These are phyloP conservation scores for Diabrotica virgifera DNA, from an alignment of 1,140 invertebrate species.

Conservation along the genomic window DNA sequence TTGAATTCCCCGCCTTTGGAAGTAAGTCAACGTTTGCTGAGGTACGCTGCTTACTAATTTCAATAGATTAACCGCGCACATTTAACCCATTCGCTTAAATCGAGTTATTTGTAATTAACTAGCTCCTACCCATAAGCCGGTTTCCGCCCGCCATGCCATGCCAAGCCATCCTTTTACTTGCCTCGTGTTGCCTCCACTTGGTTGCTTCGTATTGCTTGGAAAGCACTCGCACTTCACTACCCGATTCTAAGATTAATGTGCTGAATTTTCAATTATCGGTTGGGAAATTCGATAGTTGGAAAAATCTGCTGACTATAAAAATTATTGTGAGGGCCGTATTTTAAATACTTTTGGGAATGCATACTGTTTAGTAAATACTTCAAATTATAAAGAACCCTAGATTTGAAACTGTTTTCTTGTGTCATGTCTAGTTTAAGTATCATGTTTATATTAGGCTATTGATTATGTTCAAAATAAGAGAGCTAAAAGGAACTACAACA, in stretches of 20 bases:
- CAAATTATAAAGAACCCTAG: too few species aligned
- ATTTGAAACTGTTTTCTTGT: too few species aligned
- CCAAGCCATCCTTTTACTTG: neutral
- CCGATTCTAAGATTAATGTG: conserved; percentile 37
- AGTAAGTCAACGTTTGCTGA: conserved; percentile 47
- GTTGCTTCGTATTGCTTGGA: neutral
- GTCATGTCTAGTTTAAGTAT: too few species aligned
- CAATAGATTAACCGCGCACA: conserved; percentile 50
- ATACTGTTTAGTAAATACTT: too few species aligned
- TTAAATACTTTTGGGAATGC: too few species aligned
- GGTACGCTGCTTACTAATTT: conserved; percentile 49
- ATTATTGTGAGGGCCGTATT: too few species aligned
- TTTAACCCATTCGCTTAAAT: conserved; percentile 49
- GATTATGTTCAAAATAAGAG: too few species aligned
- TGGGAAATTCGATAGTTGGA: neutral
- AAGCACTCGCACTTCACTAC: neutral
- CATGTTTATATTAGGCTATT: too few species aligned
- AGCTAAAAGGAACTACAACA: too few species aligned
- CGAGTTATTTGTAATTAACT: conserved; percentile 51
- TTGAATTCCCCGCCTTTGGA: conserved; percentile 7
- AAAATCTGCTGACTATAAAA: neutral
- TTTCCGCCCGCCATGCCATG: conserved; percentile 21
- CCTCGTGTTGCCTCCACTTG: neutral
- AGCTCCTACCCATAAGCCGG: conserved; percentile 29
- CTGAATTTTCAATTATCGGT: conserved; percentile 39